phyloP scores from a whole-genome alignment of 2,888 invertebrate species.

The Drosophila multiciliata region DNA sequence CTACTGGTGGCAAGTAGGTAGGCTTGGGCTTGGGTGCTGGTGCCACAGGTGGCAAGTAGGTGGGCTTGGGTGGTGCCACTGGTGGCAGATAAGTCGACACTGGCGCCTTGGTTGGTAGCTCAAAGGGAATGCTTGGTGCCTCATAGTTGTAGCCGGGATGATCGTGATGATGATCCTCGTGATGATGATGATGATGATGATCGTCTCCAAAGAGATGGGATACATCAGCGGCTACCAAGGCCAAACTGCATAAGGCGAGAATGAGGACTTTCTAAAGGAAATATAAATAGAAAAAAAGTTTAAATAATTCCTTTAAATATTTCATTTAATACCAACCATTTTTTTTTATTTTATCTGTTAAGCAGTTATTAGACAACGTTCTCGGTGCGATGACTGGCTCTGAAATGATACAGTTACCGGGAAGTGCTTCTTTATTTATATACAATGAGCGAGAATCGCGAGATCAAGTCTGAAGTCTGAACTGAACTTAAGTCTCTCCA shows the following conservation, averaged over 20 bases:
- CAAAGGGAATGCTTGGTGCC: slow-evolving; percentile 60
- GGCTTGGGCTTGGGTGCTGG: slow-evolving; percentile 11
- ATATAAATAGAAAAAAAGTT: background rate
- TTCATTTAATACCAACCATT: slow-evolving; percentile 57
- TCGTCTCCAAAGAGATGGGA: slow-evolving; percentile 73
- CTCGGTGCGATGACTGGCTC: slow-evolving; percentile 54
- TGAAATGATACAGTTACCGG: slow-evolving; percentile 72
- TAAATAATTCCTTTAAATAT: too few species aligned
- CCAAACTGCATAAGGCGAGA: slow-evolving; percentile 57
- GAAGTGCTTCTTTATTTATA: slow-evolving; percentile 77
- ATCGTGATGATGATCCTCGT: slow-evolving; percentile 50
- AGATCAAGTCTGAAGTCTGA: slow-evolving; percentile 13
- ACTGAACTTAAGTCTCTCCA: slow-evolving; percentile 5
- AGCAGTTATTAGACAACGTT: slow-evolving; percentile 45
- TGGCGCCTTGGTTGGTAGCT: slow-evolving; percentile 46
- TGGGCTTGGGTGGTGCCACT: slow-evolving; percentile 29
- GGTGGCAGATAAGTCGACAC: slow-evolving; percentile 53
- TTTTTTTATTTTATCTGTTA: background rate
- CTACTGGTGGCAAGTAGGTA: slow-evolving; percentile 52
- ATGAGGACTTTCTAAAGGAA: slow-evolving; percentile 69
- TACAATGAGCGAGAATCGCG: slow-evolving; percentile 58
- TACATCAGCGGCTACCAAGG: slow-evolving; percentile 76
- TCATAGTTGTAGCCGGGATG: slow-evolving; percentile 76
- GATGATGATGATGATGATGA: slow-evolving; percentile 45
- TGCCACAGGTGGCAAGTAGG: slow-evolving; percentile 19